A percentile compares a stretch with the other conserved stretches of the same genome.
These are phyloP conservation scores for Neodiprion virginianus DNA, from an alignment of 1,140 invertebrate species.

Conservation along the genomic window DNA sequence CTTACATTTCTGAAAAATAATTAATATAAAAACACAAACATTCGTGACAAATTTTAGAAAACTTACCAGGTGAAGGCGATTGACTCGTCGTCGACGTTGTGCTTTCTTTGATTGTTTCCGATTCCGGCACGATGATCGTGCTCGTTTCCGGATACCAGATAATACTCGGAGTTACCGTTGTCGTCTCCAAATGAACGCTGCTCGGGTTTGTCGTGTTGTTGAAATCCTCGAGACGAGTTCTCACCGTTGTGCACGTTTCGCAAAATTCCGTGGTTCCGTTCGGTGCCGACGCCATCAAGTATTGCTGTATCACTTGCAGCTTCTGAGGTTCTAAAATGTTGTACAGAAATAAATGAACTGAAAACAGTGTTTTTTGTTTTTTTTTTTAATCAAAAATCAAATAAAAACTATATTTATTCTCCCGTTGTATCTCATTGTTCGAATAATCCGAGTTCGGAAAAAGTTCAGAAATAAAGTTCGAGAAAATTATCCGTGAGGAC, in stretches of 20 bases:
- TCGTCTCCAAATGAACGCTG: conserved; percentile 1
- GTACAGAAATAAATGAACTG: not conserved
- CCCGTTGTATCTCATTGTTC: no score
- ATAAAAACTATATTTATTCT: no score
- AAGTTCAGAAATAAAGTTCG: no score
- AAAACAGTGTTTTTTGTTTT: not conserved
- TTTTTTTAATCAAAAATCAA: no score
- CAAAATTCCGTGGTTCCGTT: conserved; percentile 36
- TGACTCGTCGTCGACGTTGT: not conserved
- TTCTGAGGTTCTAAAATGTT: conserved; percentile 53
- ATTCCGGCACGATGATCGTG: not conserved
- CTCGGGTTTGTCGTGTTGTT: not conserved
- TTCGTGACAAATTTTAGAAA: no score
- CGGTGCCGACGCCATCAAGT: conserved; percentile 48
- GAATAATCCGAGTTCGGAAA: no score
- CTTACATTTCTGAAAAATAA: no score
- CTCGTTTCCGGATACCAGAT: not conserved
- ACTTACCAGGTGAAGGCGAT: no score
- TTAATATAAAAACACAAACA: no score
- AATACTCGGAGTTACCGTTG: conserved; percentile 13
- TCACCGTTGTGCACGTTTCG: not conserved
- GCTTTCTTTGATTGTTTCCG: no score
- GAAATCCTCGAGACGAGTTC: not conserved
- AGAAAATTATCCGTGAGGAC: no score
- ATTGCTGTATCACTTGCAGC: conserved; percentile 57